Conservation (phyloP, 2,888 invertebrate genomes). For the Ophraella communa region DNA sequence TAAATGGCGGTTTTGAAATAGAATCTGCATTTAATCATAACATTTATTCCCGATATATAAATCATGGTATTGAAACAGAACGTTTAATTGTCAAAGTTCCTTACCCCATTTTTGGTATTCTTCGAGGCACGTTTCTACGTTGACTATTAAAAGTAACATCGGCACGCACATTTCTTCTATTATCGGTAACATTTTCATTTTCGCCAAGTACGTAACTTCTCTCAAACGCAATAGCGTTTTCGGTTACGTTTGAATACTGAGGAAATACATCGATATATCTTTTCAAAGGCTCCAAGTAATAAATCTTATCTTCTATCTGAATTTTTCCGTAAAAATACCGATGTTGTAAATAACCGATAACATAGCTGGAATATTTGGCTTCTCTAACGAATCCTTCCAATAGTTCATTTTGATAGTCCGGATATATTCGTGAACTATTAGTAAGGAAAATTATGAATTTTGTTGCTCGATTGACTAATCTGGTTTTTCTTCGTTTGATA, state of each 20-base stretch:
- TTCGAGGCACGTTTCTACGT: neutral
- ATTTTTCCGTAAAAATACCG: slow-evolving; percentile 46
- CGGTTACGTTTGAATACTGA: slow-evolving; percentile 4
- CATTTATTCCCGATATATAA: too few relatives aligned
- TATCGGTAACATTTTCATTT: slow-evolving; percentile 11
- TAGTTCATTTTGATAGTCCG: slow-evolving; percentile 6
- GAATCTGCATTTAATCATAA: too few relatives aligned
- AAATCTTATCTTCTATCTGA: slow-evolving; percentile 34
- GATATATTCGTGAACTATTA: neutral
- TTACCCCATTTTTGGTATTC: neutral
- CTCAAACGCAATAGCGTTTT: slow-evolving; percentile 35
- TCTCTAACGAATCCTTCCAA: slow-evolving; percentile 28
- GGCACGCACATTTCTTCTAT: slow-evolving; percentile 1
- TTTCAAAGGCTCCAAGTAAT: slow-evolving; percentile 42
- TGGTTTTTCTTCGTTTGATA: slow-evolving; percentile 15
- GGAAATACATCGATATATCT: slow-evolving; percentile 28
- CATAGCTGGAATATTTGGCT: slow-evolving; percentile 35
- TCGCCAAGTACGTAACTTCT: slow-evolving; percentile 5
- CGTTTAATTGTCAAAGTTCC: neutral
- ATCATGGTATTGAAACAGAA: too few relatives aligned
- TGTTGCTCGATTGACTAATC: slow-evolving; percentile 18
- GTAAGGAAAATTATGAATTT: slow-evolving; percentile 25
- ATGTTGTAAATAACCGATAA: slow-evolving; percentile 45
- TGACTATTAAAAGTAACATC: slow-evolving; percentile 2
- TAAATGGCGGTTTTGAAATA: too few relatives aligned